Conservation (phyloP, 2,888 invertebrate genomes). For the Sesia bembeciformis region DNA sequence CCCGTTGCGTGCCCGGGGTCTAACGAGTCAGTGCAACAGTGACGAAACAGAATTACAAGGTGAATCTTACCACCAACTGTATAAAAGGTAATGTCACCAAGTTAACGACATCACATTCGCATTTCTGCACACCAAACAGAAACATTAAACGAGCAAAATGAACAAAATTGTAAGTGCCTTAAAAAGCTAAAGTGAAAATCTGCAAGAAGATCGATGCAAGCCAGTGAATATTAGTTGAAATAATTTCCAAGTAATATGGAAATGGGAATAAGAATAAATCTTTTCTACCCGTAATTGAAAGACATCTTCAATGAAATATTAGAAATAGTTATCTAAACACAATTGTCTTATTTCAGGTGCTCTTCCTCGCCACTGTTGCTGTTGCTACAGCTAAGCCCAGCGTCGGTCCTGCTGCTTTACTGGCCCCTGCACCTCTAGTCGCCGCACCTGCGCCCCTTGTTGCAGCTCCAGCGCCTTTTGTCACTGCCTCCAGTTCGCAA, state of each 20-base stretch:
- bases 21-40: conserved; percentile 44
- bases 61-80: conserved; percentile 56
- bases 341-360: conserved; percentile 31
- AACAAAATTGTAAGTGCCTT: conserved; percentile 46
- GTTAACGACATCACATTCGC: conserved; percentile 44
- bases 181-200: background rate
- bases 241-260: no score
- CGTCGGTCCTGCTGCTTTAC: conserved; percentile 42
- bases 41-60: conserved; percentile 62
- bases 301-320: background rate
- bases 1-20: conserved; percentile 57
- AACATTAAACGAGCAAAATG: conserved; percentile 40
- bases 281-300: background rate
- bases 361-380: conserved; percentile 45
- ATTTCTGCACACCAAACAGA: conserved; percentile 42
- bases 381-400: conserved; percentile 46
- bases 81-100: conserved; percentile 63
- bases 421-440: conserved; percentile 34
- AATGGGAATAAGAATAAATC: background rate
- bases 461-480: conserved; percentile 67
- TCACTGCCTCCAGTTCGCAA: conserved; percentile 79
- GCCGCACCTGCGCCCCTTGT: conserved; percentile 32
- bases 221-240: background rate
- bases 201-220: background rate
- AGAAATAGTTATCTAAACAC: background rate